Conservation (phyloP, 1,140 invertebrate genomes). For the Tetramorium parvispinum region DNA sequence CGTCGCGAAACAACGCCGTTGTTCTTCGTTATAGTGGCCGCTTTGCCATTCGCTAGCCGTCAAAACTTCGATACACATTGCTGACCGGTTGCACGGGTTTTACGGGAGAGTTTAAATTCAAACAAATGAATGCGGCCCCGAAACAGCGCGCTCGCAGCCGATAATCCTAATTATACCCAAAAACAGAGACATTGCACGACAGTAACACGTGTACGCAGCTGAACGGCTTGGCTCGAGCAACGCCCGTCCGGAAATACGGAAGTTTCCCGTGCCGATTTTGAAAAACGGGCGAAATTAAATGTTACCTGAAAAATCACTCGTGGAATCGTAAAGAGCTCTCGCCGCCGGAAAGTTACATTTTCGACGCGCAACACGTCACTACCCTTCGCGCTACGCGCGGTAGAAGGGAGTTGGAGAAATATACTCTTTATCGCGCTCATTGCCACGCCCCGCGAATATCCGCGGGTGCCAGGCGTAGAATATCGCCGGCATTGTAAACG, state of each 20-base stretch:
- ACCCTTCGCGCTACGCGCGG: too few species aligned
- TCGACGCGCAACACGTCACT: neutral
- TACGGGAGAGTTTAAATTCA: slow-evolving; percentile 41
- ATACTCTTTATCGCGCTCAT: neutral
- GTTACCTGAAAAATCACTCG: neutral
- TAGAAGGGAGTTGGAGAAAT: neutral
- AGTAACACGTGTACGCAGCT: neutral
- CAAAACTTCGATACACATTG: slow-evolving; percentile 58
- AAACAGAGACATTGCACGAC: neutral
- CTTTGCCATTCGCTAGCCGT: slow-evolving; percentile 26
- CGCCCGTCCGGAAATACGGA: neutral
- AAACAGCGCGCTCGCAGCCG: neutral
- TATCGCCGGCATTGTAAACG: slow-evolving; percentile 58
- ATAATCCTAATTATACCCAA: slow-evolving; percentile 15
- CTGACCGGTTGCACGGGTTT: slow-evolving; percentile 44
- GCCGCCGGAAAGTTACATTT: neutral
- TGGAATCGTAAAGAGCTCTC: neutral
- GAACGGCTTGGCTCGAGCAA: neutral
- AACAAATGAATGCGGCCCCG: neutral
- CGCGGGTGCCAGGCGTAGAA: slow-evolving; percentile 43
- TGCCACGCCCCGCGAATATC: slow-evolving; percentile 28
- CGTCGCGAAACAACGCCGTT: slow-evolving; percentile 23
- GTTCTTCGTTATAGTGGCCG: slow-evolving; percentile 31
- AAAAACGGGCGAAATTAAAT: neutral
- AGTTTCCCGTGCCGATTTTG: neutral